Conservation (phyloP, 2,888 invertebrate genomes). For the Parnassius orleans region DNA sequence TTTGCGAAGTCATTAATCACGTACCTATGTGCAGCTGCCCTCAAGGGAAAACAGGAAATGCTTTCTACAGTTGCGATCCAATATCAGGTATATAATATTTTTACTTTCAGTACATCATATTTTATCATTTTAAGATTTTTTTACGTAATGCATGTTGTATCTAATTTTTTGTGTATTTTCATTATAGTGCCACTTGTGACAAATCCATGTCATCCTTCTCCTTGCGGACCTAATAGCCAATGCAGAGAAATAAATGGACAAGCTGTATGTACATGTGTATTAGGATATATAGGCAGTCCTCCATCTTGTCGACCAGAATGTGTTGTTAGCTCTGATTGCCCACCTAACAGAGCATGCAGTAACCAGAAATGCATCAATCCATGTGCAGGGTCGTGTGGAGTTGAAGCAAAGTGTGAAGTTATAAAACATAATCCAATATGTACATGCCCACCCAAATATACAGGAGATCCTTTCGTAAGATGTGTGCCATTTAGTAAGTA, state of each 20-base stretch:
- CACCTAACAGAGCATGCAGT: constrained; percentile 85
- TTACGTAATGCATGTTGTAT: not conserved
- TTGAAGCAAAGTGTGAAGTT: constrained; percentile 86
- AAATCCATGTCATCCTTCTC: constrained; percentile 86
- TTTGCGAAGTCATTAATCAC: constrained; percentile 87
- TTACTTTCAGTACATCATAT: not conserved
- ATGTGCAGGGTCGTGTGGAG: constrained; percentile 87
- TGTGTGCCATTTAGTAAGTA: constrained; percentile 78
- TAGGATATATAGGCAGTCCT: constrained; percentile 85
- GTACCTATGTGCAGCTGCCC: constrained; percentile 87
- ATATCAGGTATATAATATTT: constrained; percentile 58
- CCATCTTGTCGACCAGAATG: constrained; percentile 90
- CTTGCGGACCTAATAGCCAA: constrained; percentile 89
- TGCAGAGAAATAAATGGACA: constrained; percentile 84
- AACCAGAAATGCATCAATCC: constrained; percentile 89
- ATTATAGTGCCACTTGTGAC: constrained; percentile 59
- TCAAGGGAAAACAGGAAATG: constrained; percentile 85
- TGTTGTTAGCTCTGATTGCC: constrained; percentile 87
- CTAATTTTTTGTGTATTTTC: constrained; percentile 20
- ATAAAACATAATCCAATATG: constrained; percentile 90
- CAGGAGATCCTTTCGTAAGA: constrained; percentile 88
- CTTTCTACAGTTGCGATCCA: constrained; percentile 82
- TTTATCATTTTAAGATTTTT: not conserved
- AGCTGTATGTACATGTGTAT: constrained; percentile 87
- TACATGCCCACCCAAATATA: constrained; percentile 83